phyloP scores from a whole-genome alignment of 2,113 vertebrate species.

The Trogon melanurus region DNA sequence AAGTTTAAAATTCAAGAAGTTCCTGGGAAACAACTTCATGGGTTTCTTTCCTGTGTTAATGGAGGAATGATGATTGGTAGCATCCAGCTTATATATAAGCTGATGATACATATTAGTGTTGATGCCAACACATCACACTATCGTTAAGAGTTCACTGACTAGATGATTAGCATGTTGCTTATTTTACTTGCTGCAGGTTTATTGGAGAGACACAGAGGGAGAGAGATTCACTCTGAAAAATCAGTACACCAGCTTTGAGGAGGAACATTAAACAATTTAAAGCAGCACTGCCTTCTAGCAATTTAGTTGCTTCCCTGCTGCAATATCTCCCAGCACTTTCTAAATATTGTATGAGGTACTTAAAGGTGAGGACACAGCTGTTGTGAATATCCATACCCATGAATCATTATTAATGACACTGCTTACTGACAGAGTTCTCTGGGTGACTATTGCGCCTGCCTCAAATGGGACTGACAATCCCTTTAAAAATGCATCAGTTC shows the following conservation, averaged over 20 bases:
- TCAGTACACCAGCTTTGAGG: slow-evolving; percentile 31
- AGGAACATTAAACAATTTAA: slow-evolving; percentile 69
- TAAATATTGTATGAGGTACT: slow-evolving; percentile 78
- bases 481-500: slow-evolving; percentile 76
- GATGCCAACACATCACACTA: background rate
- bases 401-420: slow-evolving; percentile 74
- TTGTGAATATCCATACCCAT: slow-evolving; percentile 74
- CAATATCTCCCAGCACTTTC: slow-evolving; percentile 68
- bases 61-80: background rate
- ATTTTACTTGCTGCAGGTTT: slow-evolving; percentile 15
- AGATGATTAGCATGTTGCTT: background rate
- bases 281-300: slow-evolving; percentile 56
- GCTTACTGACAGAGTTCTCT: slow-evolving; percentile 70
- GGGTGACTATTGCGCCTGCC: slow-evolving; percentile 27
- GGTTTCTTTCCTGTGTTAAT: background rate
- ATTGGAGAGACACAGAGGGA: background rate
- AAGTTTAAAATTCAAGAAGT: background rate
- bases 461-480: slow-evolving; percentile 67
- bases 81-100: background rate
- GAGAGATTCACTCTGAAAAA: slow-evolving; percentile 41
- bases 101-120: background rate
- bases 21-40: background rate
- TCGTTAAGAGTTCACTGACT: background rate
- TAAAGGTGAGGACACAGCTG: slow-evolving; percentile 77
- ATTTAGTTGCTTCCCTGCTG: slow-evolving; percentile 73